These are phyloP conservation scores for Carcinoscorpius rotundicauda DNA, from an alignment of 1,140 invertebrate species.

Conservation along the genomic window DNA sequence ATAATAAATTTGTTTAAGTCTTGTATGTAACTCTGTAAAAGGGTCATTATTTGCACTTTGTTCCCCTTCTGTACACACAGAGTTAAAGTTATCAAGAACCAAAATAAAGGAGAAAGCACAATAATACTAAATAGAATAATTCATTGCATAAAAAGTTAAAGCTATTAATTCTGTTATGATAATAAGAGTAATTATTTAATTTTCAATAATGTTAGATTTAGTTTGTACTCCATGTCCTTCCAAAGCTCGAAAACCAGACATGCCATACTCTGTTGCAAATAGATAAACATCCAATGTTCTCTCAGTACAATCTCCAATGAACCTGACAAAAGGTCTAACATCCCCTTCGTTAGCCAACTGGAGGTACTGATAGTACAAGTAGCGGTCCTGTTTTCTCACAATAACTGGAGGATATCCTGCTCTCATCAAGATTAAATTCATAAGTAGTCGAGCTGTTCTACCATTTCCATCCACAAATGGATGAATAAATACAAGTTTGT, in stretches of 20 bases:
- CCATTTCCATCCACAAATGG: constrained; percentile 90
- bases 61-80: too few species aligned
- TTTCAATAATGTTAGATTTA: too few species aligned
- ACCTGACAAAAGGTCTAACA: constrained; percentile 82
- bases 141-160: too few species aligned
- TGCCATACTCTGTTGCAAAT: constrained; percentile 42
- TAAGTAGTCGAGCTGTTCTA: constrained; percentile 79
- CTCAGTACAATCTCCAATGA: constrained; percentile 88
- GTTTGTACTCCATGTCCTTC: background rate
- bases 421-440: constrained; percentile 96
- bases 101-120: too few species aligned
- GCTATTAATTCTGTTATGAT: too few species aligned
- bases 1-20: too few species aligned
- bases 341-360: constrained; percentile 85
- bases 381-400: constrained; percentile 77
- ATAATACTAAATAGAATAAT: too few species aligned
- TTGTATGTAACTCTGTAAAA: too few species aligned
- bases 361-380: constrained; percentile 62
- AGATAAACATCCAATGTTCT: constrained; percentile 84
- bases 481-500: constrained; percentile 91
- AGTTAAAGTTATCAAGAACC: too few species aligned
- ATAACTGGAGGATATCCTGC: constrained; percentile 95
- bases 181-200: too few species aligned
- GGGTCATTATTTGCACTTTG: too few species aligned
- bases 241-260: constrained; percentile 11